Conservation (phyloP, 2,797 vertebrate species). For the Poeciliopsis paucimaculata region DNA sequence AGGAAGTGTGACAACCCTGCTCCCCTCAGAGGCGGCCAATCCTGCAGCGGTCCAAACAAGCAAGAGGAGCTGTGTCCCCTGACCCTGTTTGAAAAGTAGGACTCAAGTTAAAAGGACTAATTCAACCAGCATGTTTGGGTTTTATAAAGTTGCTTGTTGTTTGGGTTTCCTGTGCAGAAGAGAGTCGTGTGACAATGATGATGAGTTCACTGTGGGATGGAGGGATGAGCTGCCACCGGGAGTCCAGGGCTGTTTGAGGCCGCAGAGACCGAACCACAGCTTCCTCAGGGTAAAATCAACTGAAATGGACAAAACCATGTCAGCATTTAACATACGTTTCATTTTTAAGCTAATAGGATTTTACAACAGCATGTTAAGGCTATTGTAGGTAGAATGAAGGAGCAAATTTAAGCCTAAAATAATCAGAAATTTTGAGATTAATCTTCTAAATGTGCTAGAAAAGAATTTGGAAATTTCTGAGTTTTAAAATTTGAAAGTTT, state of each 20-base stretch:
- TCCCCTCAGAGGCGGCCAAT: conserved; percentile 79
- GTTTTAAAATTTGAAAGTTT: too few species aligned
- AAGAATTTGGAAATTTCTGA: too few species aligned
- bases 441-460: too few species aligned
- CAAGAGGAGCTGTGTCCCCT: conserved; percentile 85
- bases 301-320: too few species aligned
- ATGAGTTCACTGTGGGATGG: conserved; percentile 82
- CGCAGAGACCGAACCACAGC: conserved; percentile 81
- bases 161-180: conserved; percentile 71
- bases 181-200: conserved; percentile 88
- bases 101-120: background rate
- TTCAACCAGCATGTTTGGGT: background rate
- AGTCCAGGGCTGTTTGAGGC: conserved; percentile 83
- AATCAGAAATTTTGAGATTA: too few species aligned
- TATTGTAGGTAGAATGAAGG: too few species aligned
- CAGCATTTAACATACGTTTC: too few species aligned
- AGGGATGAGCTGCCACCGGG: conserved; percentile 73
- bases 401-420: too few species aligned
- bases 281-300: conserved; percentile 83
- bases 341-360: background rate
- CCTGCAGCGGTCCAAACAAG: conserved; percentile 74
- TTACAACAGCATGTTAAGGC: too few species aligned
- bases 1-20: conserved; percentile 87
- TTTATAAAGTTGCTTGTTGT: background rate
- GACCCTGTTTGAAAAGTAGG: conserved; percentile 84